phyloP scores from a whole-genome alignment of 2,888 invertebrate genomes.

The Noctua janthina region DNA sequence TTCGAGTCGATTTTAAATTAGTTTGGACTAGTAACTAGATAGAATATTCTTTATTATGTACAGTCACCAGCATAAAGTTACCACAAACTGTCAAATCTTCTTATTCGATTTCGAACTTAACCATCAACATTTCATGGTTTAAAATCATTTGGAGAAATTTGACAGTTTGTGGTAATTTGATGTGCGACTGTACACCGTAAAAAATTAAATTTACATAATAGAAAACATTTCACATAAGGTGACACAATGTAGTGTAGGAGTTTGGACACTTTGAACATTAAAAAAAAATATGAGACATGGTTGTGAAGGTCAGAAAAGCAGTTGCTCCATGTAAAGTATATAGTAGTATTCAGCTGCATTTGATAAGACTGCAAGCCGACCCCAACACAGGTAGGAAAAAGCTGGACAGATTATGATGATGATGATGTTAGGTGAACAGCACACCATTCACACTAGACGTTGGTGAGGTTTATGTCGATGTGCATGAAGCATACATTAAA shows the following conservation, averaged over 20 bases:
- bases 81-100: too few species aligned
- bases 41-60: too few species aligned
- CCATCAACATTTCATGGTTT: too few species aligned
- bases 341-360: background rate
- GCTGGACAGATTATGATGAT: background rate
- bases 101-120: too few species aligned
- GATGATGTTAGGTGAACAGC: too few species aligned
- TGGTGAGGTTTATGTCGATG: background rate
- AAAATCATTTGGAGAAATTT: too few species aligned
- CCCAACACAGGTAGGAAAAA: background rate
- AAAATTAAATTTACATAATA: too few species aligned
- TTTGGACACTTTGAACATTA: background rate
- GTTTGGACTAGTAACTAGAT: background rate
- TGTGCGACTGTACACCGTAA: too few species aligned
- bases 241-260: too few species aligned
- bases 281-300: background rate
- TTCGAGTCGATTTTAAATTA: background rate
- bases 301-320: background rate
- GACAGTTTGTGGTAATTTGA: too few species aligned
- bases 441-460: background rate
- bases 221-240: too few species aligned
- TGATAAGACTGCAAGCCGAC: background rate
- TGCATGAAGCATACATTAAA: background rate
- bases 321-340: background rate
- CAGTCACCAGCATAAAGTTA: too few species aligned